Percentiles rank a stretch among this genome's conserved stretches.
Evolutionary conservation across 37 sponge, comb jelly and placozoan genomes (phyloP).

Genomic region (Haliclona indistincta): DNA sequence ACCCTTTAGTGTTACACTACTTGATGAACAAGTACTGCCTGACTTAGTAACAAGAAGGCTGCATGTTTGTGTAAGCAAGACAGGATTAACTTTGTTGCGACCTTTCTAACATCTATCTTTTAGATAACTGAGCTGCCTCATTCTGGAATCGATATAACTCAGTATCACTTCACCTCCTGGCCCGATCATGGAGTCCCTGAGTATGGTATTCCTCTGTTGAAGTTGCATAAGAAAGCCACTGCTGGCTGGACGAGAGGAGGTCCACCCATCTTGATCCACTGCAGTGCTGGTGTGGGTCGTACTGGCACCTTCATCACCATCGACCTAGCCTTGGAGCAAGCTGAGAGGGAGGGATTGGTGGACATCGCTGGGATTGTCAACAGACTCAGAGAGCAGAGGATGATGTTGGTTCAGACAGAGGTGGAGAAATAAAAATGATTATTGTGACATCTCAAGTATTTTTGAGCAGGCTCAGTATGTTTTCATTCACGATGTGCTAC

Average conservation of each 20-base stretch:
- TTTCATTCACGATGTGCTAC: constrained; percentile 8
- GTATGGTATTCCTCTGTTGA: constrained; percentile 60
- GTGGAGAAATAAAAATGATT: background rate
- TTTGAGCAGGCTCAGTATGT: constrained; percentile 4
- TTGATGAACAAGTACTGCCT: constrained; percentile 43
- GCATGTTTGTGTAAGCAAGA: constrained; percentile 15
- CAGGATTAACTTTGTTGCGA: background rate
- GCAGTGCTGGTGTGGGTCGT: constrained; percentile 48
- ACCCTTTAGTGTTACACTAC: constrained; percentile 43
- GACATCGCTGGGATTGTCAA: constrained; percentile 19
- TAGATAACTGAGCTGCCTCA: no score
- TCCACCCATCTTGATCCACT: constrained; percentile 57
- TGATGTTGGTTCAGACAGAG: constrained; percentile 5
- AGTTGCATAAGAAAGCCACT: constrained; percentile 32
- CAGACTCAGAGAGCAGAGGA: constrained; percentile 15
- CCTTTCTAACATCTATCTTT: background rate
- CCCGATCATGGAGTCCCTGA: constrained; percentile 77
- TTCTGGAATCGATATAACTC: constrained; percentile 40
- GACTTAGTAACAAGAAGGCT: constrained; percentile 50
- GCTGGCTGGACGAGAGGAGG: background rate
- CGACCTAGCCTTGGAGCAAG: constrained; percentile 18
- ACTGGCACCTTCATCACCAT: constrained; percentile 36
- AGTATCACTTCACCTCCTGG: constrained; percentile 77
- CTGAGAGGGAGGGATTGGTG: constrained; percentile 1
- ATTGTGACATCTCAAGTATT: no score